phyloP scores from a whole-genome alignment of 2,113 vertebrate genomes.

The Bubalus kerabau region DNA sequence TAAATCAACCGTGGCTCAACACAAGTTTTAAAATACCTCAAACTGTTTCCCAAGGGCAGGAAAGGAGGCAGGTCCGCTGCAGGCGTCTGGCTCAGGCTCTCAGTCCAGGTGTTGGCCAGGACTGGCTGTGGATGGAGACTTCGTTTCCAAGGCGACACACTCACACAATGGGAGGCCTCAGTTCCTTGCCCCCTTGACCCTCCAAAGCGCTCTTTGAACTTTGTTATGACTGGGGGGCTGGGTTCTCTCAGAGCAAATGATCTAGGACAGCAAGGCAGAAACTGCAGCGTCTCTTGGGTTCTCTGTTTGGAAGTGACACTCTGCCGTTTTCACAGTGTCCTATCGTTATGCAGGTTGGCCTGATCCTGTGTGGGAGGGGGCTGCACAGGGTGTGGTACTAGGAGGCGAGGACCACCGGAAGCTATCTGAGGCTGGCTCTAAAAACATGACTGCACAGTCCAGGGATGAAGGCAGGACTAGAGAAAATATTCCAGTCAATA shows the following conservation, averaged over 20 bases:
- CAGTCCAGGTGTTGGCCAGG: not conserved
- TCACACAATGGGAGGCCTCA: not conserved
- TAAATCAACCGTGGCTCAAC: not conserved
- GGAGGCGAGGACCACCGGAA: not conserved
- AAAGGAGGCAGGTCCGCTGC: not conserved
- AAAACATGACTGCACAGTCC: too few species aligned
- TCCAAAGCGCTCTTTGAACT: not conserved
- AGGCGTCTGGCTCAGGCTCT: not conserved
- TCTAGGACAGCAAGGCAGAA: not conserved
- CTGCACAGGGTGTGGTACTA: not conserved
- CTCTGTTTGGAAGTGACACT: not conserved
- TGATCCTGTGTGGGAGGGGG: not conserved
- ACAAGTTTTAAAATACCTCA: not conserved
- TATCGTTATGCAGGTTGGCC: fast-evolving
- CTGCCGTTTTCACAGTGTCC: fast-evolving
- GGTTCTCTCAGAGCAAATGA: not conserved
- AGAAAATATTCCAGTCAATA: not conserved
- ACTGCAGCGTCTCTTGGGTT: not conserved
- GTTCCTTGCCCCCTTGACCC: not conserved
- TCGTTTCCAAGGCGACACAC: not conserved
- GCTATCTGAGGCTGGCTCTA: not conserved
- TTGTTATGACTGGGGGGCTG: not conserved
- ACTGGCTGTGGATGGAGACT: not conserved
- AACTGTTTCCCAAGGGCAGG: not conserved
- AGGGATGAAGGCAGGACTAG: not conserved